Percentiles rank a stretch among this genome's conserved stretches.
Evolutionary conservation across 2,113 vertebrate genomes (phyloP).

Genomic region (Zootoca vivipara): DNA sequence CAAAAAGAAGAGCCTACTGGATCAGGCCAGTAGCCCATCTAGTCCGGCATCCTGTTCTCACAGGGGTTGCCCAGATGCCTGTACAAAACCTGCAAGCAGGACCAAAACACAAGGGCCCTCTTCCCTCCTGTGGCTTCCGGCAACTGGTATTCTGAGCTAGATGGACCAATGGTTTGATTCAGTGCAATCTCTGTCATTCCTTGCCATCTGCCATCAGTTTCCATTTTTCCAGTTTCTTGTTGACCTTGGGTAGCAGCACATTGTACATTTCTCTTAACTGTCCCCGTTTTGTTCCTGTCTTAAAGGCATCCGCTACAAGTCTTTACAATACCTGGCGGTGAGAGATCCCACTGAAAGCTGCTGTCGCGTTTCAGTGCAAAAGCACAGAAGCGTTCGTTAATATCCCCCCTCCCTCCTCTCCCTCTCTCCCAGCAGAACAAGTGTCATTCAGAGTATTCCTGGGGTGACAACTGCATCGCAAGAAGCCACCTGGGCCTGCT

Average conservation of each 20-base stretch:
- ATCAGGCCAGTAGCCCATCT: too few relatives aligned
- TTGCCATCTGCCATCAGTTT: too few relatives aligned
- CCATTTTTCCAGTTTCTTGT: neutral
- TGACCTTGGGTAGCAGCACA: neutral
- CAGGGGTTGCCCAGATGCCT: too few relatives aligned
- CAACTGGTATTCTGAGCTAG: too few relatives aligned
- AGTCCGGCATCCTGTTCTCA: too few relatives aligned
- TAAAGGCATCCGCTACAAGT: neutral
- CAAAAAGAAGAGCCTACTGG: too few relatives aligned
- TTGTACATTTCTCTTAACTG: neutral
- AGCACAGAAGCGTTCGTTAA: neutral
- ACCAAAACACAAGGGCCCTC: too few relatives aligned
- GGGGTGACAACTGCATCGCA: neutral
- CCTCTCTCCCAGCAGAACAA: slow-evolving; percentile 9
- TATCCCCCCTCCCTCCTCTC: neutral
- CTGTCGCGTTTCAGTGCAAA: neutral
- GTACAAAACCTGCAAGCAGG: too few relatives aligned
- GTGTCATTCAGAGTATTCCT: slow-evolving; percentile 19
- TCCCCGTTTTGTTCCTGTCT: neutral
- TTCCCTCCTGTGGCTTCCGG: too few relatives aligned
- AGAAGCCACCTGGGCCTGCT: neutral
- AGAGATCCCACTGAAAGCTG: neutral
- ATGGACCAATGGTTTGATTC: too few relatives aligned
- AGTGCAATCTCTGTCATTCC: neutral
- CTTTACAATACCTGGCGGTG: neutral